phyloP scores from a whole-genome alignment of 2,113 vertebrate genomes.

The Lampris incognitus region DNA sequence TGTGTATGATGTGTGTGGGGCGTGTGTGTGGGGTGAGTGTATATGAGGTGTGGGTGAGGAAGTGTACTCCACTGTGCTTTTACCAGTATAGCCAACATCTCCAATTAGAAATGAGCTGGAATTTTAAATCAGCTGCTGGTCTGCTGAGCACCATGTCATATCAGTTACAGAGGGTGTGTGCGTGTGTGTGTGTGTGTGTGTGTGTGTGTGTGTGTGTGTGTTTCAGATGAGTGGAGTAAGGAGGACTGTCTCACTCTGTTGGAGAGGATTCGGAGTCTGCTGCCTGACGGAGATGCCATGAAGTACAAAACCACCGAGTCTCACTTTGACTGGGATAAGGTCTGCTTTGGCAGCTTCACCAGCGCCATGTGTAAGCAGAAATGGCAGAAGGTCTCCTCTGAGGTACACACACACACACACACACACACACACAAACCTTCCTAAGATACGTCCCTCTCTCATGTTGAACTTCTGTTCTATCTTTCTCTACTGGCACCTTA shows the following conservation, averaged over 20 bases:
- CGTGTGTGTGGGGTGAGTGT: too few relatives aligned
- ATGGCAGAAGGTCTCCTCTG: slow-evolving; percentile 82
- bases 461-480: neutral
- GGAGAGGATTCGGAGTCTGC: slow-evolving; percentile 79
- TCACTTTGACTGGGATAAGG: slow-evolving; percentile 86
- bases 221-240: slow-evolving; percentile 77
- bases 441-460: neutral
- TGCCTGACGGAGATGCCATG: slow-evolving; percentile 80
- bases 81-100: too few relatives aligned
- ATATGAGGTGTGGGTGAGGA: too few relatives aligned
- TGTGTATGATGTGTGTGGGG: too few relatives aligned
- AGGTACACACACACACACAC: slow-evolving; percentile 66
- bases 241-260: slow-evolving; percentile 82
- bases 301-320: slow-evolving; percentile 86
- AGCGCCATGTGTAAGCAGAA: slow-evolving; percentile 83
- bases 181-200: neutral
- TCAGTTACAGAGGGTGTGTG: neutral
- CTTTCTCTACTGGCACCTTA: too few relatives aligned
- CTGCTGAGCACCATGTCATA: neutral
- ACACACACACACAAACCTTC: slow-evolving; percentile 1
- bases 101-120: too few relatives aligned
- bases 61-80: too few relatives aligned
- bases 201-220: slow-evolving; percentile 5
- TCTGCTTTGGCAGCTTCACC: slow-evolving; percentile 79
- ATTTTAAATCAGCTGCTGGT: neutral